Base-by-base conservation (phyloP, 2,888 invertebrate genomes). In the Drosophila leonis region DNA sequence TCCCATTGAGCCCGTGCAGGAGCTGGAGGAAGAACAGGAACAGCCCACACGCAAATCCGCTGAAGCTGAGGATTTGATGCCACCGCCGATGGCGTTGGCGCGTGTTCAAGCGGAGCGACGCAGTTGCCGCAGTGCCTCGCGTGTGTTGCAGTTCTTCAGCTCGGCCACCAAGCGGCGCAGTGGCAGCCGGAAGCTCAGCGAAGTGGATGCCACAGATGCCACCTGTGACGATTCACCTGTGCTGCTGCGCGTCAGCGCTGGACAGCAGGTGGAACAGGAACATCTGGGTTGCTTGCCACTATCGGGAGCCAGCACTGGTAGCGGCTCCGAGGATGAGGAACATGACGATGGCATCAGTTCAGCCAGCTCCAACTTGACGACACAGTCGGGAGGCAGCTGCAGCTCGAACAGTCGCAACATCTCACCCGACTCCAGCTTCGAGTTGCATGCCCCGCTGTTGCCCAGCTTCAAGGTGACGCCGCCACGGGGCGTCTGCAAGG, bases 381-480 rank as follows among this genome's bases (percentile, higher is more conserved):
- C 64, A 0, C 80, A 65, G n/a, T 76, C 77, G 20, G 56, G 61
- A 10, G 46, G 57, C 15, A 66, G 76, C 55, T 88, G 64, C 35
- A 81, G 87, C 12, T 79, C 77, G 13, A 65, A 69, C 52, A 86
- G 86, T 55, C 83, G 82, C 33, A 92, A 91, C 79, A 80, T 82
- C 18, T 90, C 92, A 1, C 88, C 90, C 4, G 91, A 92, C 52
- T 91, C 92, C 27, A 92, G 92, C 20, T 92, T 92, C 63, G 92
- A 92, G 78, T 78, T 92, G 89, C 93, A 92, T 64, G 90, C 92
- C 4, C 92, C 93, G 7, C 64, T 92, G 37, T 65, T 93, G 78
- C 93, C 93, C 62, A 91, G 88, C 35, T 93, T 93, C 77, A 92
- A 92, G 81, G 80, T 93, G 13, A 92, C 93, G 8, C 92, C 93